Base-by-base conservation (phyloP, 2,888 invertebrate species). In the Eubasilissa splendida region DNA sequence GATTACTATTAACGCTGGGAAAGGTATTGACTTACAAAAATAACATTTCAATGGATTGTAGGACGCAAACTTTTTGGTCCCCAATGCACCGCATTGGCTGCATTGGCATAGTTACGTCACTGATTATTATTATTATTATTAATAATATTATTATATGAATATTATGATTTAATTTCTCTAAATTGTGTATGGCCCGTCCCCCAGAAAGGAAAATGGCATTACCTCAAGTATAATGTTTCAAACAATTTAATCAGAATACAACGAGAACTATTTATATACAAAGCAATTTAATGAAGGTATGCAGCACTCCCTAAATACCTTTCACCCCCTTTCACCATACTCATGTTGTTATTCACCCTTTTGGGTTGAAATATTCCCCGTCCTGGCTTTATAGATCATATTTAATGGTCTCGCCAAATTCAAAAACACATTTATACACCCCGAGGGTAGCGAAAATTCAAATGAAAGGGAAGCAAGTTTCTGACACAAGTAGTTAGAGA, bases 351-450 rank as follows among this genome's bases (percentile, higher is more conserved):
- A 74, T 74, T 56, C 74, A 74, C 74, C 74, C 74, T 74, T 74
- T 58, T 59, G 54, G 31, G 74, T 74, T 42, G 56, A 58, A 74
- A 74, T 14, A 68, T 33, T 74, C 74, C 74, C 74, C 74, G 50
- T 14, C 22, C 42, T 31, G 54, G 56, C 22, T 74, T 74, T 58
- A 74, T 74, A 74, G 74, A 74, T 74, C 74, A 58, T 74, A 74
- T 74, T 59, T 58, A 74, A 74, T 74, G 74, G 74, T 59, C 74
- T 74, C 59, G 74, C 74, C 33, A 74, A 74, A 74, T 58, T 74
- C 74, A 74, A 74, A 74, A 74, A 58, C 74, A 74, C 74, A 56
- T 74, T 74, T 74, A 74, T 74, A 54, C 22, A 33, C 54, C 9
- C 22, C 56, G 42, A 31, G 59, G 50, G 14, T 5, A n/a, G 42